Evolutionary conservation across 1,140 invertebrate species (phyloP), one percentile per base, ranked within the genome.

Genomic region (Pentalonia nigronervosa): DNA sequence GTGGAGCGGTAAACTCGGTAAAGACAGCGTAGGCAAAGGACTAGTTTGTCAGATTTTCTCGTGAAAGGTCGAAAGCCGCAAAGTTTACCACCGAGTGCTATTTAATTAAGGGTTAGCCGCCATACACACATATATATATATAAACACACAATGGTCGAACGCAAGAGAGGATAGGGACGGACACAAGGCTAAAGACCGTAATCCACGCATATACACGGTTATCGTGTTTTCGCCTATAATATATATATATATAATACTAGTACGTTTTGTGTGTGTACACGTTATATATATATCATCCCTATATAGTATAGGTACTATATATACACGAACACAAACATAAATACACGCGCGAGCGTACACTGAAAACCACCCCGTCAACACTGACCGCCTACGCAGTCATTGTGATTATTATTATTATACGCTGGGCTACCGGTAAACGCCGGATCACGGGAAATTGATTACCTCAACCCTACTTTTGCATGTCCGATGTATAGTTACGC

Each of bases 11-110:
- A 9, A 89, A 14, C 34, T 56, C 50, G 9, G 9, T 76, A n/a
- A 14, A 76, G 60, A 14, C n/a, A n/a, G 8, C 17, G 47, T 8
- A 17, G 34, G n/a, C 45, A 89, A 53, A 36, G 45, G 88, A 56
- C 88, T 56, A 83, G 91, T 83, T 84, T 93, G 91, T 93, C 81
- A 86, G 91, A 93, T 86, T 86, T 30, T 7, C 47, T 45, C 48
- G 81, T 56, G 91, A 93, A 93, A 93, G 91, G 91, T 93, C 81
- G 81, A 93, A 92, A 92, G 91, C 91, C 91, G 91, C 76, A 92
- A 92, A 93, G 91, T 93, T 93, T 56, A 36, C 91, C 60, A 34
- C 60, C 91, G 48, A 93, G 91, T 93, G 91, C 81, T 84, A 93
- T 93, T 93, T 84, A 93, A 93, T 93, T 93, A 93, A 93, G 91